These are phyloP conservation scores for Caenorhabditis doughertyi DNA, from an alignment of 2,888 invertebrate species.

Conservation along the genomic window DNA sequence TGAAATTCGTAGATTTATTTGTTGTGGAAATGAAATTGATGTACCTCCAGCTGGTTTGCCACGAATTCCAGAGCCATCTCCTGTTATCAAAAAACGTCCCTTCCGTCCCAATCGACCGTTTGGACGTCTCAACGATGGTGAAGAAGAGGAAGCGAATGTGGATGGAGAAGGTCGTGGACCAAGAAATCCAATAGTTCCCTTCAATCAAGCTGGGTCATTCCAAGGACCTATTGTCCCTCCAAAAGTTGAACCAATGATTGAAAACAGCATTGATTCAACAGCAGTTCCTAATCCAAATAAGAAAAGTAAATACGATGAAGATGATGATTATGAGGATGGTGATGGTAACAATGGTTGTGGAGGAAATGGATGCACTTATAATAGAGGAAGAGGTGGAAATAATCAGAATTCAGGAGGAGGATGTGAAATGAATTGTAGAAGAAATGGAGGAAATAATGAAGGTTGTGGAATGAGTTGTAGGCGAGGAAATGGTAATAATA, in stretches of 20 bases:
- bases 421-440: slow-evolving; percentile 52
- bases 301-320: slow-evolving; percentile 49
- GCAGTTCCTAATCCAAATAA: slow-evolving; percentile 37
- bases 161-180: slow-evolving; percentile 36
- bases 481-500: slow-evolving; percentile 12
- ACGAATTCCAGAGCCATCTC: slow-evolving; percentile 70
- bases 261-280: slow-evolving; percentile 38
- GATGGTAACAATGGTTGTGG: slow-evolving; percentile 37
- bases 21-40: slow-evolving; percentile 72
- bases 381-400: slow-evolving; percentile 48
- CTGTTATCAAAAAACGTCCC: slow-evolving; percentile 69
- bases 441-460: slow-evolving; percentile 37
- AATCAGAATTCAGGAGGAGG: slow-evolving; percentile 42
- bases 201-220: slow-evolving; percentile 16
- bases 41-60: slow-evolving; percentile 73
- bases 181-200: slow-evolving; percentile 43
- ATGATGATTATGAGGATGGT: slow-evolving; percentile 60
- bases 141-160: slow-evolving; percentile 45
- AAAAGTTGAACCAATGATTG: slow-evolving; percentile 44
- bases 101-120: slow-evolving; percentile 67
- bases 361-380: slow-evolving; percentile 51
- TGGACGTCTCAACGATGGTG: slow-evolving; percentile 67
- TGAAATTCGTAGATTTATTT: slow-evolving; percentile 74
- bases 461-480: slow-evolving; percentile 45
- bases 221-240: slow-evolving; percentile 32